Conservation (phyloP, 1,140 invertebrate species). For the Neodiprion fabricii region DNA sequence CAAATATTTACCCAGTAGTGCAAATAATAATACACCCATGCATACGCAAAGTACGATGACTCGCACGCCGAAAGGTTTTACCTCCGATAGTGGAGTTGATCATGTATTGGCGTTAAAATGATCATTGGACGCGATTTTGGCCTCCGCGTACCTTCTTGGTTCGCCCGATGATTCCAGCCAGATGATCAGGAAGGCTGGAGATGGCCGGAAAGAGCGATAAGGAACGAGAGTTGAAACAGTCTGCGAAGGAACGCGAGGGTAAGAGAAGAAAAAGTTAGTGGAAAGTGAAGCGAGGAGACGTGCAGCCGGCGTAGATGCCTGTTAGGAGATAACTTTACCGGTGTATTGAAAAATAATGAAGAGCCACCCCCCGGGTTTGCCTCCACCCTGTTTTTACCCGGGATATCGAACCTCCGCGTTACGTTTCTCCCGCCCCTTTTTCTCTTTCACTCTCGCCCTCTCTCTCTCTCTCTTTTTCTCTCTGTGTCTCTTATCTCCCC, state of each 20-base stretch:
- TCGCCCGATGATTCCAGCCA: not conserved
- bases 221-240: not conserved
- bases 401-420: not conserved
- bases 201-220: not conserved
- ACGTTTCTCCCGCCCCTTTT: not conserved
- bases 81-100: too few relatives aligned
- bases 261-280: too few relatives aligned
- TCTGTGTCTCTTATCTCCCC: not conserved
- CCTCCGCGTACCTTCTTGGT: too few relatives aligned
- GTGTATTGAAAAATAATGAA: slow-evolving; percentile 8
- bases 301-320: not conserved
- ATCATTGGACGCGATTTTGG: too few relatives aligned
- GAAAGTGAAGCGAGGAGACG: not conserved
- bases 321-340: slow-evolving; percentile 5
- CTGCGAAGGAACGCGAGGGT: not conserved
- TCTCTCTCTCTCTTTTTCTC: not conserved
- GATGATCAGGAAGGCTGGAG: not conserved
- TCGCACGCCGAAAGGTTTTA: too few relatives aligned
- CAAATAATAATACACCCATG: not conserved
- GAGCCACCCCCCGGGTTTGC: not conserved
- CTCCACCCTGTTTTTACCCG: not conserved
- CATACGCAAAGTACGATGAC: too few relatives aligned
- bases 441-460: not conserved
- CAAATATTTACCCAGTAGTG: not conserved
- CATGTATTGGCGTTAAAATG: too few relatives aligned